These are phyloP conservation scores for Vandiemenella viatica DNA, from an alignment of 2,888 invertebrate genomes.

Conservation along the genomic window DNA sequence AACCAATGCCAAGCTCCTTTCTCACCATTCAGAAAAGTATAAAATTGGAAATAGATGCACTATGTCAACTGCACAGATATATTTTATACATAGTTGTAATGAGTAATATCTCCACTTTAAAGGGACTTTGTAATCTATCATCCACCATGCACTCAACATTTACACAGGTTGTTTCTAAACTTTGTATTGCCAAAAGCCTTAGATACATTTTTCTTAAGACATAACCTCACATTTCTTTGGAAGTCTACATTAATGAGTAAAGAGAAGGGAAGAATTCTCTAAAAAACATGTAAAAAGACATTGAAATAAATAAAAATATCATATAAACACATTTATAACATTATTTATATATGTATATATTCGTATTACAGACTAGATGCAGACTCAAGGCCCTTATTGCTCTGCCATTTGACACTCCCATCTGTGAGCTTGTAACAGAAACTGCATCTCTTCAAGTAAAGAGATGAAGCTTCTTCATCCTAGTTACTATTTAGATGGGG, in stretches of 20 bases:
- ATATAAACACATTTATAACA: background rate
- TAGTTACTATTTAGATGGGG: too few species aligned
- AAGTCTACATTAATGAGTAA: background rate
- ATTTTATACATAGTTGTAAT: too few species aligned
- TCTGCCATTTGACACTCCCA: conserved; percentile 7
- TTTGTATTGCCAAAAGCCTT: background rate
- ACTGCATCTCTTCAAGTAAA: background rate
- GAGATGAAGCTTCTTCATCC: too few species aligned
- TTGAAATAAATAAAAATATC: too few species aligned
- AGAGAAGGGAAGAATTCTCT: background rate
- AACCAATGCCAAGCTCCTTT: conserved; percentile 1
- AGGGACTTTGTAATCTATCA: background rate
- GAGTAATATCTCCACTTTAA: background rate
- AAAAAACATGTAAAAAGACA: background rate
- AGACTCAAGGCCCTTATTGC: conserved; percentile 8
- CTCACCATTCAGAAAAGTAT: background rate
- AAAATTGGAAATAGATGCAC: background rate
- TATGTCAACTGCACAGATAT: too few species aligned
- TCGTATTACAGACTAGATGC: too few species aligned
- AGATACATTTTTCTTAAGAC: background rate
- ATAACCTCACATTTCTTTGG: background rate
- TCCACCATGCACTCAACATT: background rate
- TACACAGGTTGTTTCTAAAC: background rate
- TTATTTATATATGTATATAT: too few species aligned
- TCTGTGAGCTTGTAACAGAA: conserved; percentile 3